Evolutionary conservation across 2,113 vertebrate genomes (phyloP), one percentile per base, ranked within the genome.

Genomic region (Nyctibius bracteatus): DNA sequence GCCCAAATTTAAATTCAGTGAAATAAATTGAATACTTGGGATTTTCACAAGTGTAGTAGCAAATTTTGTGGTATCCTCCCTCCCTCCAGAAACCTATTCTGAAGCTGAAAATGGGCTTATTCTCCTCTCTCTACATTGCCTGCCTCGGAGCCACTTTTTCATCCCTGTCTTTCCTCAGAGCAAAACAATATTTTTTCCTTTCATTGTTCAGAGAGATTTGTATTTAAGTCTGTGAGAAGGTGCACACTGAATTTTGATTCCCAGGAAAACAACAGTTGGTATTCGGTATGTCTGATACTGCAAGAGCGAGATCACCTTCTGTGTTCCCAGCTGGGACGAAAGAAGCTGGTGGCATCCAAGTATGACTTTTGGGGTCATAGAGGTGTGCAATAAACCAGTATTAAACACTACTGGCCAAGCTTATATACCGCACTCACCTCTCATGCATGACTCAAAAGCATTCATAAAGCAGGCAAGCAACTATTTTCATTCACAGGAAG

Each of bases 251-350:
- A 30, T 80, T 90, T 81, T 92, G 55, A 9, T 86, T 92, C 75
- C 46, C 31, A 44, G 75, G 61, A 86, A 94, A 95, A 86, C 61
- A 95, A 91, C 55, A 94, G 62, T 83, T 94, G 74, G 59, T 67
- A 17, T 58, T 90, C 3, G 31, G 54, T 63, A 74, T 78, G 75
- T 67, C 86, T 74, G 89, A 58, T 84, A 62, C 51, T n/a, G 37
- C 43, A 73, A 80, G 35, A 92, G 66, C 5, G 11, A 93, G 67
- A 86, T 92, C 72, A 92, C 81, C 72, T 85, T 86, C 75, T 96
- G 78, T 61, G 68, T 78, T 94, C 77, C 61, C 72, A 81, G 78
- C 52, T 90, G 58, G 70, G 61, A 81, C 39, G 24, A 94, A 58
- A 86, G 46, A 86, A 81, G 35, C 22, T 71, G 43, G 44, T 78